Evolutionary conservation across 1,140 invertebrate species (phyloP).

Genomic region (Pemphigus obesinymphae): DNA sequence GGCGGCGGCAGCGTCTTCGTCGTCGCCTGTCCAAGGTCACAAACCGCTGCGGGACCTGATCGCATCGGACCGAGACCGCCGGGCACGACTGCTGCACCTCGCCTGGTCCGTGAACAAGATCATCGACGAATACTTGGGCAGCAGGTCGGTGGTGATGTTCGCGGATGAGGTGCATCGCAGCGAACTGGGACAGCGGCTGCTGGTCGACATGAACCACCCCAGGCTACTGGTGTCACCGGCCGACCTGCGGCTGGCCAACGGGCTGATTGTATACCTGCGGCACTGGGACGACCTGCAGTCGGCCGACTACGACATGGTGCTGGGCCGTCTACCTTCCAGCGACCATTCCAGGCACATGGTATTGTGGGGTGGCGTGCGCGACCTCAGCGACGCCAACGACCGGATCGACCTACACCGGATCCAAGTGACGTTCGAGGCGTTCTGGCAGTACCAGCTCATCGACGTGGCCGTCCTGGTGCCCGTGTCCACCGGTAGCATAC

Average conservation of each 20-base stretch:
- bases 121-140: conserved; percentile 17
- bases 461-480: conserved; percentile 46
- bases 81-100: background rate
- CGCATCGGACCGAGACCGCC: background rate
- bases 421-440: conserved; percentile 49
- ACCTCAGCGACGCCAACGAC: background rate
- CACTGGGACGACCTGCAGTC: background rate
- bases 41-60: background rate
- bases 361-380: background rate
- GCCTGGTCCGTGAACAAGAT: background rate
- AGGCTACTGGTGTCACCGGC: background rate
- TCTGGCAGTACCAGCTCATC: conserved; percentile 46
- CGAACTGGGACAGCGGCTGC: conserved; percentile 10
- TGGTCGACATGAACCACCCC: background rate
- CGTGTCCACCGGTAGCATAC: conserved; percentile 36
- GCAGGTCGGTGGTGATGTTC: conserved; percentile 5
- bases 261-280: background rate
- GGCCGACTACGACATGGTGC: background rate
- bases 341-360: conserved; percentile 30
- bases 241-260: background rate
- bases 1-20: background rate
- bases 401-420: conserved; percentile 38
- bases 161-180: background rate
- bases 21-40: background rate
- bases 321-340: background rate